A percentile compares a stretch with the other conserved stretches of the same genome.
Evolutionary conservation across 2,113 vertebrate genomes (phyloP).

Genomic region (Sclerurus mexicanus): DNA sequence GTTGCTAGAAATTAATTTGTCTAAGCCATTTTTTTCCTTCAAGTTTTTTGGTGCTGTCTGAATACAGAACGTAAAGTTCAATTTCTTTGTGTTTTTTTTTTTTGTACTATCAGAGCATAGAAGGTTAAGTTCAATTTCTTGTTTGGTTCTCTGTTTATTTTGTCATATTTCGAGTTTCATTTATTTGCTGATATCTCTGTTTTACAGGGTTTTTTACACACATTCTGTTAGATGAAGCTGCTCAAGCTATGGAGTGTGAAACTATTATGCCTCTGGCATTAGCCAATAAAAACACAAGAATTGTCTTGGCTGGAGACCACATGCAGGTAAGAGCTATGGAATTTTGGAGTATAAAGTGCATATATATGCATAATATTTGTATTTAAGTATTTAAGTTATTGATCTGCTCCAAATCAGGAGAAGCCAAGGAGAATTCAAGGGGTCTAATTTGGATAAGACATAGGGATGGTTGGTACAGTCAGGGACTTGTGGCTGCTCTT

Average conservation of each 20-base stretch:
- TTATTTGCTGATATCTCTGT: constrained; percentile 23
- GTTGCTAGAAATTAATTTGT: neutral
- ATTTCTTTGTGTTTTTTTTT: neutral
- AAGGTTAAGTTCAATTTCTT: neutral
- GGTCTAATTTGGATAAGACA: neutral
- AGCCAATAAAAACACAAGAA: constrained; percentile 88
- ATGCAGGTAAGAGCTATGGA: constrained; percentile 87
- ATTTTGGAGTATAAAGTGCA: neutral
- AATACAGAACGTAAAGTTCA: neutral
- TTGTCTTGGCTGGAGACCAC: constrained; percentile 97
- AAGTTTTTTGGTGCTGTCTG: neutral
- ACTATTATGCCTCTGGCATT: constrained; percentile 98
- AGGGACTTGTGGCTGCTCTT: neutral
- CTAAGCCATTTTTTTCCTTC: neutral
- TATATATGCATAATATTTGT: neutral
- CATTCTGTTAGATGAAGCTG: constrained; percentile 97
- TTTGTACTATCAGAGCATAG: neutral
- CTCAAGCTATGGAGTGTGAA: constrained; percentile 99
- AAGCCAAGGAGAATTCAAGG: neutral
- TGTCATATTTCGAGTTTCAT: constrained; percentile 23
- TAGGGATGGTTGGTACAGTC: neutral
- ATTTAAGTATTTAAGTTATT: neutral
- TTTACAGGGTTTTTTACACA: constrained; percentile 92
- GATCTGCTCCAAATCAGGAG: neutral
- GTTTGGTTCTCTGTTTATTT: neutral